Percentiles rank a stretch among this genome's conserved stretches.
These are phyloP conservation scores for Chitala chitala DNA, from an alignment of 2,113 vertebrate genomes.

Conservation along the genomic window DNA sequence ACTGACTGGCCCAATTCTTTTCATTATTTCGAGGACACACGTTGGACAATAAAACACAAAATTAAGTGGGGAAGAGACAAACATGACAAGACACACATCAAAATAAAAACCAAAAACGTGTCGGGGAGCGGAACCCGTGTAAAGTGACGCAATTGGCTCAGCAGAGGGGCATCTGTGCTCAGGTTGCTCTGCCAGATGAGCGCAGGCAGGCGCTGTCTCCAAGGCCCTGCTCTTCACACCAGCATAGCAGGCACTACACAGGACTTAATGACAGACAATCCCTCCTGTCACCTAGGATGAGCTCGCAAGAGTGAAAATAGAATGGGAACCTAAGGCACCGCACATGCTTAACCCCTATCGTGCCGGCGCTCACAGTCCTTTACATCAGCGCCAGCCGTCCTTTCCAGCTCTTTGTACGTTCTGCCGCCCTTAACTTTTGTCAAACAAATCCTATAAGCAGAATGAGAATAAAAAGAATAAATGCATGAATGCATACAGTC, in stretches of 20 bases:
- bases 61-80: conserved; percentile 4
- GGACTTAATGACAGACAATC: conserved; percentile 57
- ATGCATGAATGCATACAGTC: background rate
- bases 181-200: conserved; percentile 31
- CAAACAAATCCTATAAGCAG: background rate
- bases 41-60: conserved; percentile 22
- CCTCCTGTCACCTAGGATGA: conserved; percentile 58
- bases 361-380: conserved; percentile 23
- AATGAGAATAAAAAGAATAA: too few relatives aligned
- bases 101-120: background rate
- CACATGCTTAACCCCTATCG: conserved; percentile 33
- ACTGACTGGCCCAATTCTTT: conserved; percentile 39
- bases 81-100: conserved; percentile 13
- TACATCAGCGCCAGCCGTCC: background rate
- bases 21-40: background rate
- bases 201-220: conserved; percentile 48
- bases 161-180: background rate
- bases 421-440: background rate
- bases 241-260: conserved; percentile 46
- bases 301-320: conserved; percentile 52
- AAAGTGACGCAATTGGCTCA: conserved; percentile 50
- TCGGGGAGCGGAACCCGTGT: background rate
- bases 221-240: conserved; percentile 54
- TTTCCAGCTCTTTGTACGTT: background rate
- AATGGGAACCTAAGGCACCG: conserved; percentile 50